Conservation (phyloP, 2,113 vertebrate species). For the Mesocricetus auratus region DNA sequence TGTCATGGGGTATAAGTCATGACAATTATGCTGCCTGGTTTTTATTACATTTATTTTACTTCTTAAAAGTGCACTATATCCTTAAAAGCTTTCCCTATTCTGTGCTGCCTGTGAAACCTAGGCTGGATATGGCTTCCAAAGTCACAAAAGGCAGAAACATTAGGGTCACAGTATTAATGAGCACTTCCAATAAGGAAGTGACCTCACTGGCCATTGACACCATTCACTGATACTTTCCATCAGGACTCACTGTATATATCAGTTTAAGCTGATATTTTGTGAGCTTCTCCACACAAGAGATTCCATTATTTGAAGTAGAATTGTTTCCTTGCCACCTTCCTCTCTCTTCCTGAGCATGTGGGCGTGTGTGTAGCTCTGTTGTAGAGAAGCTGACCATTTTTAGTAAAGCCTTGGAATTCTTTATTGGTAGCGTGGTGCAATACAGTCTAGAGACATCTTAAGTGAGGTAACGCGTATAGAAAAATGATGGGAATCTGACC, state of each 20-base stretch:
- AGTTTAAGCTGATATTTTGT: neutral
- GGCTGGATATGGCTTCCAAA: slow-evolving; percentile 17
- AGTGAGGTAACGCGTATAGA: neutral
- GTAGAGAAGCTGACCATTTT: neutral
- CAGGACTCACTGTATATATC: neutral
- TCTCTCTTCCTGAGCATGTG: neutral
- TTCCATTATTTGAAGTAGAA: neutral
- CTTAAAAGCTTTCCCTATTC: slow-evolving; percentile 5
- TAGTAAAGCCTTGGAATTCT: slow-evolving; percentile 19
- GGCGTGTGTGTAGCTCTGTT: neutral
- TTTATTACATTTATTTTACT: slow-evolving; percentile 78
- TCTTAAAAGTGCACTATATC: slow-evolving; percentile 73
- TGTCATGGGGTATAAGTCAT: slow-evolving; percentile 81
- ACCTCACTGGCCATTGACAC: neutral
- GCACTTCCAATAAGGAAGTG: neutral
- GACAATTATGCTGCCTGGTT: slow-evolving; percentile 82
- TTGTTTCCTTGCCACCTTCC: neutral
- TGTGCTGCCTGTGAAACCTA: slow-evolving; percentile 20
- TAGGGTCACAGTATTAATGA: neutral
- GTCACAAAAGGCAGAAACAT: slow-evolving; percentile 30
- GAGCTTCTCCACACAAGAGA: neutral
- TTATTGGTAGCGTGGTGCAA: neutral
- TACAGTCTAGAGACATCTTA: neutral
- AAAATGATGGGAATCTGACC: neutral
- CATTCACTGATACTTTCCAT: neutral